Conservation (phyloP, 2,888 invertebrate genomes). For the Troilus luridus region DNA sequence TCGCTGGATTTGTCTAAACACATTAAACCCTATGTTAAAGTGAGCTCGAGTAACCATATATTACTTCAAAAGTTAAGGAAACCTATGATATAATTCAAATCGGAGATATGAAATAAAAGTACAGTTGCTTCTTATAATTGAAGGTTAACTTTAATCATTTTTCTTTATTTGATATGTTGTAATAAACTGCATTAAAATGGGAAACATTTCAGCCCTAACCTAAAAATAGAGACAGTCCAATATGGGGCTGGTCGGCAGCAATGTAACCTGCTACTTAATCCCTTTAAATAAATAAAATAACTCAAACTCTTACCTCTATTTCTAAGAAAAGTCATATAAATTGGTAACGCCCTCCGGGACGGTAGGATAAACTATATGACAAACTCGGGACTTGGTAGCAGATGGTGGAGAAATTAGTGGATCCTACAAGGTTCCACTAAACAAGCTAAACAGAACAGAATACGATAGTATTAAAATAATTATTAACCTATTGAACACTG, state of each 20-base stretch:
- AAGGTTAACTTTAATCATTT: not conserved
- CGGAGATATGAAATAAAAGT: not conserved
- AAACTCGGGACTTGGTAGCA: conserved; percentile 62
- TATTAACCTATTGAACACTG: not conserved
- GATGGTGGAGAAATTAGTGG: conserved; percentile 61
- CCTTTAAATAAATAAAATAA: not conserved
- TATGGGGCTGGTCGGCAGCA: conserved; percentile 27
- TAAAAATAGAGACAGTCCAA: conserved; percentile 54
- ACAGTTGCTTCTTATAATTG: not conserved
- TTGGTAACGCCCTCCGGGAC: conserved; percentile 91
- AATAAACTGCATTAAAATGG: not conserved
- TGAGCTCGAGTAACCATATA: not conserved
- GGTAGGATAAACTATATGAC: conserved; percentile 69
- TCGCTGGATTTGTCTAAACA: conserved; percentile 52
- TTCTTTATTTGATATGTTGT: not conserved
- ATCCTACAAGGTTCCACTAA: conserved; percentile 58
- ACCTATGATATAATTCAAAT: not conserved
- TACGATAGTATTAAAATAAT: conserved; percentile 34
- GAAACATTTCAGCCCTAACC: conserved; percentile 51
- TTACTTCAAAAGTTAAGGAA: not conserved
- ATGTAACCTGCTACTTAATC: not conserved
- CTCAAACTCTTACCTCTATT: conserved; percentile 80
- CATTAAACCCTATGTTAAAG: conserved; percentile 24
- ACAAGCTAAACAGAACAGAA: conserved; percentile 52
- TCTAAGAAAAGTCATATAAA: conserved; percentile 98